These are phyloP conservation scores for Coboldia fuscipes DNA, from an alignment of 1,140 invertebrate genomes.

Conservation along the genomic window DNA sequence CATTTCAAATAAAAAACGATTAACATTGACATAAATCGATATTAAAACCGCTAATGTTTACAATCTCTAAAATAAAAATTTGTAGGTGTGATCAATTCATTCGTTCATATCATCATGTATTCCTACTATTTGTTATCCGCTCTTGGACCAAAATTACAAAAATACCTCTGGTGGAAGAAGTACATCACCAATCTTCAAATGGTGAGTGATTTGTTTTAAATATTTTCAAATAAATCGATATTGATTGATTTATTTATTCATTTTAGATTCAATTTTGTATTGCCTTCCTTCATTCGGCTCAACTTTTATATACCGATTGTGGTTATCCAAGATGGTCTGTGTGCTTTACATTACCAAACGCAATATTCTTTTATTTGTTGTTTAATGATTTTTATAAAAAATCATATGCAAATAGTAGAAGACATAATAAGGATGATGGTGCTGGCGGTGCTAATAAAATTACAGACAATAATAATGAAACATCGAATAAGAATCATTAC, in stretches of 20 bases:
- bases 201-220: constrained; percentile 28
- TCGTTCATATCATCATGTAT: constrained; percentile 74
- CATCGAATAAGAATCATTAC: too few relatives aligned
- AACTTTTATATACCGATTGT: constrained; percentile 67
- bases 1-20: too few relatives aligned
- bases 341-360: constrained; percentile 51
- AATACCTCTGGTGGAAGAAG: constrained; percentile 62
- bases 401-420: constrained; percentile 29
- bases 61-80: too few relatives aligned
- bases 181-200: constrained; percentile 64
- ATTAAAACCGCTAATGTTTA: too few relatives aligned
- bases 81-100: constrained; percentile 51
- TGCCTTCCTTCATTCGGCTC: constrained; percentile 53
- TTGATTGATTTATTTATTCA: constrained; percentile 9
- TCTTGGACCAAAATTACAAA: constrained; percentile 46
- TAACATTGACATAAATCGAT: too few relatives aligned
- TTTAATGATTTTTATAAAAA: constrained; percentile 62
- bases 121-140: constrained; percentile 57
- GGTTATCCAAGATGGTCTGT: constrained; percentile 56
- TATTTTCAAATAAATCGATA: background rate
- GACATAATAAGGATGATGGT: constrained; percentile 8
- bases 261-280: constrained; percentile 55
- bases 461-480: too few relatives aligned
- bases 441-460: too few relatives aligned
- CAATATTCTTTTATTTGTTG: constrained; percentile 58